A percentile compares a stretch with the other conserved stretches of the same genome.
phyloP scores from a whole-genome alignment of 1,140 invertebrate genomes.

The Drosophila pandora region DNA sequence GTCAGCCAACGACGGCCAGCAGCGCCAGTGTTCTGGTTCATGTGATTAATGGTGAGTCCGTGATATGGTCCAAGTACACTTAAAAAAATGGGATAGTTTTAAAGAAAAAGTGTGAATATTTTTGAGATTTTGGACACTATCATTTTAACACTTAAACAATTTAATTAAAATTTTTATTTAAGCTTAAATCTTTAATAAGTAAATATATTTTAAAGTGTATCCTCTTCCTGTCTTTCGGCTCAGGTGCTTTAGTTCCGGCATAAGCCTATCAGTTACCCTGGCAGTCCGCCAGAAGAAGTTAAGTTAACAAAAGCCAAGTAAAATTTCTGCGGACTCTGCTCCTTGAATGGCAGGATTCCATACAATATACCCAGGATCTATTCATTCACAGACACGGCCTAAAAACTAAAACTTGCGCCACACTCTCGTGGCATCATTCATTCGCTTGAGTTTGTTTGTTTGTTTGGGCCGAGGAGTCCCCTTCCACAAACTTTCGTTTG shows the following conservation, averaged over 20 bases:
- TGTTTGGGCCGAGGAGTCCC: constrained; percentile 8
- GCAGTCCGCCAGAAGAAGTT: constrained; percentile 5
- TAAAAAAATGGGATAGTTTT: background rate
- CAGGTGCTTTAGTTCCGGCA: constrained; percentile 23
- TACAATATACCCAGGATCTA: constrained; percentile 10
- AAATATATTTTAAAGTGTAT: constrained; percentile 8
- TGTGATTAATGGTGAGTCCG: constrained; percentile 91
- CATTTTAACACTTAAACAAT: too few species aligned
- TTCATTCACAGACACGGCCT: constrained; percentile 31
- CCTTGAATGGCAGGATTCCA: constrained; percentile 4
- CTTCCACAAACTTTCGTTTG: background rate
- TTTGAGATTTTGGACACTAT: background rate
- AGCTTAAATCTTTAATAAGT: too few species aligned
- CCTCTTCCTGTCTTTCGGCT: background rate
- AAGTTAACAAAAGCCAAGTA: background rate
- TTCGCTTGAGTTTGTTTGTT: constrained; percentile 37
- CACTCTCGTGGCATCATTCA: constrained; percentile 26
- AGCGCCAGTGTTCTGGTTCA: constrained; percentile 93
- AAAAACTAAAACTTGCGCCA: constrained; percentile 42
- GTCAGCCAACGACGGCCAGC: constrained; percentile 91
- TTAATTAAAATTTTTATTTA: too few species aligned
- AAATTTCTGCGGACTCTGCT: background rate
- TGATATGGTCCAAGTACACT: constrained; percentile 23
- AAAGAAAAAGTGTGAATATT: too few species aligned
- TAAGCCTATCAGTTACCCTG: constrained; percentile 38